Conservation (phyloP, 2,797 vertebrate genomes). For the Taeniopygia guttata region DNA sequence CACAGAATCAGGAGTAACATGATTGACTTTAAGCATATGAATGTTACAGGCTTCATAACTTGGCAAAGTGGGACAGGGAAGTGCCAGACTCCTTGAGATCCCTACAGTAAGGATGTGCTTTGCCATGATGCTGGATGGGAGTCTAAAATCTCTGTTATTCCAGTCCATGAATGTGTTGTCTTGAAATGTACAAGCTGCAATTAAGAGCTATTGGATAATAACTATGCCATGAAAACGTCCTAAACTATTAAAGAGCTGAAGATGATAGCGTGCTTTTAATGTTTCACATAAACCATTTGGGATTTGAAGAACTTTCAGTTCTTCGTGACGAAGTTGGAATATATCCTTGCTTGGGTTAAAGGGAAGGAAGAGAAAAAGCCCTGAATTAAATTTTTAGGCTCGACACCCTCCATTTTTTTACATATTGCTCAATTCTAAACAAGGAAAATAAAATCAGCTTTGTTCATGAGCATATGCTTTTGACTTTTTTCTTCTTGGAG, state of each 20-base stretch:
- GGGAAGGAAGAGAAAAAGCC: conserved; percentile 61
- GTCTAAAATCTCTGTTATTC: conserved; percentile 32
- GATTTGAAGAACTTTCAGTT: conserved; percentile 76
- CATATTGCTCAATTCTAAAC: conserved; percentile 69
- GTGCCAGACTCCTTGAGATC: not conserved
- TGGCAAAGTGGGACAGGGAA: not conserved
- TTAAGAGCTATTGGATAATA: conserved; percentile 77
- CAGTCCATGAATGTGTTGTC: conserved; percentile 50
- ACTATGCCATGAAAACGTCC: conserved; percentile 74
- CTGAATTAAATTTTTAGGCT: conserved; percentile 74
- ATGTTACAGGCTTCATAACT: not conserved
- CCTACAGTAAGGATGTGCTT: not conserved
- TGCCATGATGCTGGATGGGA: not conserved
- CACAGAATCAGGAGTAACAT: not conserved
- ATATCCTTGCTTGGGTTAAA: conserved; percentile 72
- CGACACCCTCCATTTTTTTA: conserved; percentile 48
- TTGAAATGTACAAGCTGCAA: conserved; percentile 70
- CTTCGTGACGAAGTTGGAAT: conserved; percentile 67
- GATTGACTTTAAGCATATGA: not conserved
- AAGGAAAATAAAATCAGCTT: conserved; percentile 78
- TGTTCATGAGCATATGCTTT: conserved; percentile 78
- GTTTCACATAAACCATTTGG: conserved; percentile 72
- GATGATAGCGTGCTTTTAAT: conserved; percentile 76
- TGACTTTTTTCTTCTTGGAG: conserved; percentile 77
- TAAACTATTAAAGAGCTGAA: conserved; percentile 73